Percentiles rank a stretch among this genome's conserved stretches.
Conservation (phyloP, 2,113 vertebrate species). For the Semnornis frantzii region DNA sequence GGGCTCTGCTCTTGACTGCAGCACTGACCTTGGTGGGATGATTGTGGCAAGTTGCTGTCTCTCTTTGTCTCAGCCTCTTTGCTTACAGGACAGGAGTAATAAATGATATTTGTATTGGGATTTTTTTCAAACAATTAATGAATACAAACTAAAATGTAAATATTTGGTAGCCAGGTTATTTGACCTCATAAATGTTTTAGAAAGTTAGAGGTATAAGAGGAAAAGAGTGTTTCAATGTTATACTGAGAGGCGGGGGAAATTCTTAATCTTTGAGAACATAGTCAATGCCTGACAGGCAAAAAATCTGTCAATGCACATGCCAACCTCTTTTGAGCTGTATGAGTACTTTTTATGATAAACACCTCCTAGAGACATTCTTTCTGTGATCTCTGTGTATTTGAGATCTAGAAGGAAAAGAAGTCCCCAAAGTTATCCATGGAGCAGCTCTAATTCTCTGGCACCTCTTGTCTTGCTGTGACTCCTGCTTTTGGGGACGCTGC, state of each 20-base stretch:
- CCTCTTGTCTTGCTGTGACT: background rate
- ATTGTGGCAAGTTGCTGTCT: background rate
- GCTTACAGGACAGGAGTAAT: background rate
- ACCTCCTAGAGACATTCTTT: background rate
- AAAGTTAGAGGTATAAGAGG: background rate
- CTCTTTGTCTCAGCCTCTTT: background rate
- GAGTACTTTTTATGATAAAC: background rate
- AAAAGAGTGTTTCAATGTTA: background rate
- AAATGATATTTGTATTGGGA: background rate
- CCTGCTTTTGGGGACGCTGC: background rate
- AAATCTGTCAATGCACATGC: accelerated
- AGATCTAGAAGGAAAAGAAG: background rate
- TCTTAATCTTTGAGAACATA: background rate
- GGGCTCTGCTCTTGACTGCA: background rate
- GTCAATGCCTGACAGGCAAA: background rate
- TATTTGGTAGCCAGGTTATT: background rate
- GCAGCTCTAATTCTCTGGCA: background rate
- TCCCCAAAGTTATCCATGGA: background rate
- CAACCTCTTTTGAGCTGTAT: background rate
- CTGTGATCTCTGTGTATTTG: background rate
- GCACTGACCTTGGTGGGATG: background rate
- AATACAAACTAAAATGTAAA: background rate
- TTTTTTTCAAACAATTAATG: accelerated
- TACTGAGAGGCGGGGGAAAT: background rate
- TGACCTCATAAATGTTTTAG: background rate